phyloP scores from a whole-genome alignment of 2,113 vertebrate genomes.

The Corvus moneduloides region DNA sequence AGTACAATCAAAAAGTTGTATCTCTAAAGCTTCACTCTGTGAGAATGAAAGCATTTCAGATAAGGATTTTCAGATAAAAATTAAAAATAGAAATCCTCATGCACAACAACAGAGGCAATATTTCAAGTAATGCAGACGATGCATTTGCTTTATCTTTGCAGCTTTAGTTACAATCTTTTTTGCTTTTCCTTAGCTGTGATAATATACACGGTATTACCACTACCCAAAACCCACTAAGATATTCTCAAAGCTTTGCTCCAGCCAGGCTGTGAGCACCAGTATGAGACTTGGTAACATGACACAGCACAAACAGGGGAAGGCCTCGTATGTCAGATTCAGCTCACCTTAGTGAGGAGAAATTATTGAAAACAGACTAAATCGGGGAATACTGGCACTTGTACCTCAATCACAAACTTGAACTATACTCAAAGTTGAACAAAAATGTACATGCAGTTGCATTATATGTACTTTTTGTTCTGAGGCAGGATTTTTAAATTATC shows the following conservation, averaged over 20 bases:
- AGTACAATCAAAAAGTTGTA: background rate
- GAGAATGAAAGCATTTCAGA: background rate
- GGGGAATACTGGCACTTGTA: background rate
- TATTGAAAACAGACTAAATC: background rate
- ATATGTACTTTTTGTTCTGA: background rate
- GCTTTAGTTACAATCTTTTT: background rate
- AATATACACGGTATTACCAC: background rate
- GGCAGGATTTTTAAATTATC: background rate
- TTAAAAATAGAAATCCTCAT: background rate
- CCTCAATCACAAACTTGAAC: background rate
- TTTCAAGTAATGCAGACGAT: background rate
- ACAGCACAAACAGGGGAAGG: background rate
- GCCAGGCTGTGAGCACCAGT: fast-evolving
- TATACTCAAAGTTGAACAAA: background rate
- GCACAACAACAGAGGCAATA: background rate
- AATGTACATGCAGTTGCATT: background rate
- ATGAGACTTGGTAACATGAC: background rate
- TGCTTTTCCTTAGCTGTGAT: background rate
- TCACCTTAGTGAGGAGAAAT: background rate
- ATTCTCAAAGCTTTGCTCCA: background rate
- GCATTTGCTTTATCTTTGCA: background rate
- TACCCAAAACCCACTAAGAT: background rate
- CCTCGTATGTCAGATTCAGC: background rate
- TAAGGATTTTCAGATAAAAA: background rate
- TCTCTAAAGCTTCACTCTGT: background rate